Percentiles rank a stretch among this genome's conserved stretches.
Evolutionary conservation across 2,888 invertebrate species (phyloP).

Genomic region (Helleia helle): DNA sequence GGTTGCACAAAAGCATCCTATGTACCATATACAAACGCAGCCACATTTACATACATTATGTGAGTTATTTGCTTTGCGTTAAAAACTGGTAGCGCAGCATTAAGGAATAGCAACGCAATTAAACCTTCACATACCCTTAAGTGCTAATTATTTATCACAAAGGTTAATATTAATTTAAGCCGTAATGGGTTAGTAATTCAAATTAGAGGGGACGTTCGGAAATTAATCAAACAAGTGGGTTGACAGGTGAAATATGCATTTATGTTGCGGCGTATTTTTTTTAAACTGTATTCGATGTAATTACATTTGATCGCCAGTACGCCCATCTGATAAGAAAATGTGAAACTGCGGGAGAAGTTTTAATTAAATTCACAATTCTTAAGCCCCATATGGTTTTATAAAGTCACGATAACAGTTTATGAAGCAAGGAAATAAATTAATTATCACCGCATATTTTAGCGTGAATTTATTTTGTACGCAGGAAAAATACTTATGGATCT

Average conservation of each 20-base stretch:
- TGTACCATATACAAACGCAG: too few relatives aligned
- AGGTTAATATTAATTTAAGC: slow-evolving; percentile 9
- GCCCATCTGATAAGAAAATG: slow-evolving; percentile 58
- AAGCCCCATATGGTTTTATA: slow-evolving; percentile 4
- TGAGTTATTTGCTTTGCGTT: too few relatives aligned
- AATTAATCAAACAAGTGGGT: slow-evolving; percentile 19
- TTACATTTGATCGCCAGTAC: slow-evolving; percentile 57
- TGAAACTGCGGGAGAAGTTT: slow-evolving; percentile 50
- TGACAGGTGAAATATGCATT: slow-evolving; percentile 30
- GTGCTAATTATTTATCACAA: slow-evolving; percentile 2
- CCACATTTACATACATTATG: too few relatives aligned
- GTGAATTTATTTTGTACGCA: neutral
- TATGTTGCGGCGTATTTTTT: slow-evolving; percentile 45
- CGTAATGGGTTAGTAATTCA: slow-evolving; percentile 5
- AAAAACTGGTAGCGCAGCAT: slow-evolving; percentile 6
- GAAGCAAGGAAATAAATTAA: slow-evolving; percentile 6
- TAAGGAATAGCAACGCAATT: slow-evolving; percentile 1
- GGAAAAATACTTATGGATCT: slow-evolving; percentile 2
- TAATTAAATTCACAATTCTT: slow-evolving; percentile 57
- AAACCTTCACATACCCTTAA: slow-evolving; percentile 4
- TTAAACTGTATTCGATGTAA: slow-evolving; percentile 49
- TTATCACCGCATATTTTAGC: slow-evolving; percentile 6
- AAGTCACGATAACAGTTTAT: slow-evolving; percentile 7
- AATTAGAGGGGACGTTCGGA: slow-evolving; percentile 11
- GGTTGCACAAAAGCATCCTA: too few relatives aligned